A percentile compares a stretch with the other conserved stretches of the same genome.
Conservation (phyloP, 2,888 invertebrate species). For the Neoaliturus tenellus region DNA sequence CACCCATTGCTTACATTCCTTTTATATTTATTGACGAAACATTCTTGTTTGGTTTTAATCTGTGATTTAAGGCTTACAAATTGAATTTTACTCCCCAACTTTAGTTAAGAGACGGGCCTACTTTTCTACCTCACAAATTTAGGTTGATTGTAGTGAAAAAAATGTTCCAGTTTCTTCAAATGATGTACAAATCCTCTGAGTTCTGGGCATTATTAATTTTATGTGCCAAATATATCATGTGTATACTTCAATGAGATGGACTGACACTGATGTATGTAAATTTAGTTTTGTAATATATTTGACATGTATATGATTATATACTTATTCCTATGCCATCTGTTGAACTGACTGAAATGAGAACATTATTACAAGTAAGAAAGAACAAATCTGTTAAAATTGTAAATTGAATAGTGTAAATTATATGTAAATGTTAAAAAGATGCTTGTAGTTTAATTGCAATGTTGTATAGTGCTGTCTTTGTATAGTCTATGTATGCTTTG, state of each 20-base stretch:
- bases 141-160: too few relatives aligned
- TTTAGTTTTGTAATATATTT: neutral
- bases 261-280: neutral
- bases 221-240: neutral
- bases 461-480: neutral
- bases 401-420: neutral
- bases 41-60: neutral
- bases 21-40: neutral
- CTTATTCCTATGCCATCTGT: neutral
- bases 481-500: neutral
- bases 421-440: neutral
- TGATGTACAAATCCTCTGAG: neutral
- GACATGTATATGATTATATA: neutral
- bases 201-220: neutral
- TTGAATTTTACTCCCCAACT: neutral
- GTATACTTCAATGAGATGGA: neutral
- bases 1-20: too few relatives aligned
- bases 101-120: too few relatives aligned
- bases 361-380: neutral
- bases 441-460: neutral
- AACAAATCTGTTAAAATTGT: neutral
- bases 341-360: neutral
- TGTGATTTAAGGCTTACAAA: neutral
- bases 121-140: too few relatives aligned
- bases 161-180: neutral